phyloP scores from a whole-genome alignment of 2,113 vertebrate genomes.

The Neoarius graeffei region DNA sequence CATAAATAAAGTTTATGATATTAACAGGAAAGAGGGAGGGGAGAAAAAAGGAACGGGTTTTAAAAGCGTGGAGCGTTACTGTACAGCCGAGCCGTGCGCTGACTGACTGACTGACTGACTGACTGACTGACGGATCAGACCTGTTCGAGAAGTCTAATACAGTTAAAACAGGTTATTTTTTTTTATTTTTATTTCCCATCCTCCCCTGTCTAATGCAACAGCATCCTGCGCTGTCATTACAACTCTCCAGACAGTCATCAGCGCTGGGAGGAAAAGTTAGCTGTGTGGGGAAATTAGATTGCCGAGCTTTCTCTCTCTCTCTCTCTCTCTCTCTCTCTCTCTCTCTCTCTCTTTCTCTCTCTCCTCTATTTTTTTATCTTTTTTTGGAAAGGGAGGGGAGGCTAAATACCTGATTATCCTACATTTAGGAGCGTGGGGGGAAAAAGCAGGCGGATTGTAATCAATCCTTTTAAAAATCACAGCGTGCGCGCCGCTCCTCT shows the following conservation, averaged over 20 bases:
- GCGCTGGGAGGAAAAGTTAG: conserved; percentile 43
- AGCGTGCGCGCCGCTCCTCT: conserved; percentile 63
- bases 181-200: conserved; percentile 27
- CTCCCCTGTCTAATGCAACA: conserved; percentile 45
- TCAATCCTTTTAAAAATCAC: conserved; percentile 75
- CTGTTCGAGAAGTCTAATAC: neutral
- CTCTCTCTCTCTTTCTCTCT: neutral
- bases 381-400: conserved; percentile 32
- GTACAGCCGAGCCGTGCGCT: too few species aligned
- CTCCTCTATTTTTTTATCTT: conserved; percentile 34
- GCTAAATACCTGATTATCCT: conserved; percentile 68
- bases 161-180: conserved; percentile 14
- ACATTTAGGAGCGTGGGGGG: conserved; percentile 58
- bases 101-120: neutral
- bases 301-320: conserved; percentile 29
- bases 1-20: neutral
- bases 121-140: conserved; percentile 4
- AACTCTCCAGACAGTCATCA: conserved; percentile 54
- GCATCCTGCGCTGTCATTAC: conserved; percentile 42
- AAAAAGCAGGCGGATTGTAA: conserved; percentile 65
- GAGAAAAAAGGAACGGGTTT: neutral
- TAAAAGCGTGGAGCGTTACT: neutral
- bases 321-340: neutral
- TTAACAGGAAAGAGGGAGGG: neutral
- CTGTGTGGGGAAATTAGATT: conserved; percentile 55